Base-by-base conservation (phyloP, 2,888 invertebrate genomes). In the Clusia tigrina region DNA sequence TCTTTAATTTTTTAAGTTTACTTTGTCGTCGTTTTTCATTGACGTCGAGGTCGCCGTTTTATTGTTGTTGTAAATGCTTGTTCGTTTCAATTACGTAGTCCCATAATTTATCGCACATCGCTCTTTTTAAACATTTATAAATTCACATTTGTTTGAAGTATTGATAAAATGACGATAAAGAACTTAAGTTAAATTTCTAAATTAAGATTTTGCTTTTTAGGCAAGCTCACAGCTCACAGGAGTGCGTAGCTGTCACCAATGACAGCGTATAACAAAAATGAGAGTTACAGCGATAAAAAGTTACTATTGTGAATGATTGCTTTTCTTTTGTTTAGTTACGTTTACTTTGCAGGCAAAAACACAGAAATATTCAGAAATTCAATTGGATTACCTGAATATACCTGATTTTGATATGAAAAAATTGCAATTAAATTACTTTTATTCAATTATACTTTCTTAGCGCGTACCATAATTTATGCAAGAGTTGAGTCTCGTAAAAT, bases 1-100 rank as follows among this genome's bases (percentile, higher is more conserved):
- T 46, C 24, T 46, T 42, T 20, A 18, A 42, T 57, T 57, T 46
- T 23, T 17, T 54, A 17, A 17, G 15, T 17, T 54, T 18, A 51
- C 18, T 51, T 18, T n/a, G 54, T n/a, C 6, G 15, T 32, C 3
- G 25, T 26, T 54, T 15, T 54, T 48, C 15, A 22, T 57, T 17
- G 42, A 9, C 37, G 20, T 15, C 15, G 48, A 6, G 18, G 22
- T 48, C 3, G 18, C n/a, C n/a, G 6, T 18, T 22, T 57, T 46
- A 24, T 57, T 57, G 42, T 55, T 9, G 6, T 46, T 57, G 23
- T 18, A 23, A 17, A 9, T 57, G 48, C 20, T 48, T 15, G 10
- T 6, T 42, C 2, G 18, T 57, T 57, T 53, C 17, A 20, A 23
- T 56, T 56, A 9, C 42, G 9, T 42, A 3, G 12, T 42, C 3